Evolutionary conservation across 1,140 invertebrate genomes (phyloP).

Genomic region (Agrilus planipennis): DNA sequence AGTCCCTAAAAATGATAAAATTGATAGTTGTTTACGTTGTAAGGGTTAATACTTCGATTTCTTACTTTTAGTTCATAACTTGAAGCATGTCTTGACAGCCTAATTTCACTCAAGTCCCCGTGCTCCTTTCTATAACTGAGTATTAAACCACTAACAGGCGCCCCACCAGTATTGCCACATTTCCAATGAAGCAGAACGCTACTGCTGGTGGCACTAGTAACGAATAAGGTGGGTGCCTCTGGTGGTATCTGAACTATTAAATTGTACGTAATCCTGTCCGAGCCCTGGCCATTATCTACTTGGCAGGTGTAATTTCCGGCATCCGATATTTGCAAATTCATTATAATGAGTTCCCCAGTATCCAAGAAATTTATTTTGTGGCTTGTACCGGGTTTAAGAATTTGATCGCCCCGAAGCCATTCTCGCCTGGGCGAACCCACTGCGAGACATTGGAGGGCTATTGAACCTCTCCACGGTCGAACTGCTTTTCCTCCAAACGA

Average conservation of each 20-base stretch:
- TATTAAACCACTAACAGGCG: constrained; percentile 51
- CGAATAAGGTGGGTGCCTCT: constrained; percentile 52
- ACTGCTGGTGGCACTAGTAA: constrained; percentile 56
- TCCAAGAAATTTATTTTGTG: constrained; percentile 49
- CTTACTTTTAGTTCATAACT: constrained; percentile 54
- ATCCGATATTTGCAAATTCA: constrained; percentile 50
- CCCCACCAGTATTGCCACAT: constrained; percentile 53
- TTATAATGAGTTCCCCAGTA: constrained; percentile 50
- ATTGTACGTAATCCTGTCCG: constrained; percentile 48
- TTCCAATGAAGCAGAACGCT: constrained; percentile 63
- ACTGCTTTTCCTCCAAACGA: constrained; percentile 54
- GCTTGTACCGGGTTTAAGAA: constrained; percentile 34
- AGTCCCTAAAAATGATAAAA: constrained; percentile 38
- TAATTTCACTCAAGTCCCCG: constrained; percentile 51
- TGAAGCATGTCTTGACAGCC: constrained; percentile 47
- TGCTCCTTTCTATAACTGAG: constrained; percentile 53
- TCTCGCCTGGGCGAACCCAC: constrained; percentile 54
- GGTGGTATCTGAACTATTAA: constrained; percentile 56
- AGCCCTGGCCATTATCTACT: constrained; percentile 58
- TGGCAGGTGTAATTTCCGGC: constrained; percentile 65
- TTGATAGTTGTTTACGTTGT: not conserved
- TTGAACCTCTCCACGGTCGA: constrained; percentile 51
- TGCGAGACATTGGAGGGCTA: constrained; percentile 48
- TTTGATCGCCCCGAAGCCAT: constrained; percentile 48
- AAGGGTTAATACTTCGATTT: constrained; percentile 1